Percentiles rank a stretch among this genome's conserved stretches.
phyloP scores from a whole-genome alignment of 2,113 vertebrate genomes.

The Sander lucioperca region DNA sequence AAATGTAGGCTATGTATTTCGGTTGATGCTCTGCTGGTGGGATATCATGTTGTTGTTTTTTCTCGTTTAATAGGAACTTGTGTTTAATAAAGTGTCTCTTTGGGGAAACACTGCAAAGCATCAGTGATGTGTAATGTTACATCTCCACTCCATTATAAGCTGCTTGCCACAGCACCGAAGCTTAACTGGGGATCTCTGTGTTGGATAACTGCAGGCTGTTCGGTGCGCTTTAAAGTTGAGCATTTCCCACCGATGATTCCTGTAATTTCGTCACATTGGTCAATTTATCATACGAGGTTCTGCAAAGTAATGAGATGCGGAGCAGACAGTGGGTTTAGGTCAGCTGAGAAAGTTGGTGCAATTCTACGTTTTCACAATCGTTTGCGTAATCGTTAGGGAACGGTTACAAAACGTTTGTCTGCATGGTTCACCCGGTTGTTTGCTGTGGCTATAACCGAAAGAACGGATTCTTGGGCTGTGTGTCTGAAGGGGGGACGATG shows the following conservation, averaged over 20 bases:
- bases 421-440: slow-evolving; percentile 3
- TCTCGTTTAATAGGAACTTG: neutral
- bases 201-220: neutral
- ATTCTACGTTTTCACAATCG: slow-evolving; percentile 64
- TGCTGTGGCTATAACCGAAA: no score
- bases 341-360: slow-evolving; percentile 22
- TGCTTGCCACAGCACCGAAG: slow-evolving; percentile 39
- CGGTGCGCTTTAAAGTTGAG: slow-evolving; percentile 35
- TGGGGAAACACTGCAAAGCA: neutral
- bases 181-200: slow-evolving; percentile 24
- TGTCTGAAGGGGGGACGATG: neutral
- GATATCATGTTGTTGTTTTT: neutral
- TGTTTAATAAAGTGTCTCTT: slow-evolving; percentile 18
- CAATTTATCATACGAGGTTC: neutral
- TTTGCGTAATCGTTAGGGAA: slow-evolving; percentile 75
- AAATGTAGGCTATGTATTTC: neutral
- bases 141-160: slow-evolving; percentile 42
- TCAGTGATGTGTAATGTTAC: slow-evolving; percentile 23
- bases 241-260: slow-evolving; percentile 1
- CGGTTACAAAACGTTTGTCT: slow-evolving; percentile 61
- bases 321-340: neutral
- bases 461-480: neutral
- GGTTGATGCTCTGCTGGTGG: neutral
- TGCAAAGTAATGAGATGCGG: neutral
- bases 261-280: neutral